These are phyloP conservation scores for Hippopotamus amphibius DNA, from an alignment of 2,113 vertebrate genomes.

Conservation along the genomic window DNA sequence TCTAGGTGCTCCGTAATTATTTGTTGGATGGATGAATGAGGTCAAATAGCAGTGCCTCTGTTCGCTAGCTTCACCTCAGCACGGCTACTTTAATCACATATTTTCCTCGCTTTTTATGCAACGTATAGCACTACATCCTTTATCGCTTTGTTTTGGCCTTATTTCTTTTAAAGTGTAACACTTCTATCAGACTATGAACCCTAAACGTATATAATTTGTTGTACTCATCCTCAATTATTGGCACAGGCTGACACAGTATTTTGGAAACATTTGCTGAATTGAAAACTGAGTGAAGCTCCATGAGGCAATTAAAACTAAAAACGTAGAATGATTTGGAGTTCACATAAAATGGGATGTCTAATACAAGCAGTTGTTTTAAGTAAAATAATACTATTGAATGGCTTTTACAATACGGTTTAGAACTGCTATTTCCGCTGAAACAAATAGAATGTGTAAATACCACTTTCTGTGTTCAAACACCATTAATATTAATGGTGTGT, in stretches of 20 bases:
- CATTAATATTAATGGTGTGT: neutral
- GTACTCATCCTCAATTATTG: neutral
- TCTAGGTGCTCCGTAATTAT: neutral
- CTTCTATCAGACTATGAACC: neutral
- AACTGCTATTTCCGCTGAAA: neutral
- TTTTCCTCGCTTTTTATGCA: neutral
- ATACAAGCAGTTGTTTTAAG: neutral
- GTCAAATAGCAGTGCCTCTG: neutral
- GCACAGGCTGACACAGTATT: neutral
- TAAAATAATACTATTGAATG: slow-evolving; percentile 15
- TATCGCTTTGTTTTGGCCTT: neutral
- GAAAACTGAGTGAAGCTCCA: neutral
- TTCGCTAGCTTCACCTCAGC: neutral
- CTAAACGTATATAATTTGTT: neutral
- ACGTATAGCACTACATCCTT: neutral
- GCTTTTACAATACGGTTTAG: neutral
- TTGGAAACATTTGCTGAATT: neutral
- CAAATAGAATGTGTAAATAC: neutral
- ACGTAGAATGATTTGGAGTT: neutral
- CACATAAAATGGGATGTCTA: neutral
- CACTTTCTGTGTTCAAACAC: neutral
- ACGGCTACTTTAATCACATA: neutral
- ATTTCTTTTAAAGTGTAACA: neutral
- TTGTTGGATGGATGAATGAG: neutral
- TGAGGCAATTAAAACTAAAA: neutral